Evolutionary conservation across 2,888 invertebrate species (phyloP), one percentile per base, ranked within the genome.

Genomic region (Belgica antarctica): DNA sequence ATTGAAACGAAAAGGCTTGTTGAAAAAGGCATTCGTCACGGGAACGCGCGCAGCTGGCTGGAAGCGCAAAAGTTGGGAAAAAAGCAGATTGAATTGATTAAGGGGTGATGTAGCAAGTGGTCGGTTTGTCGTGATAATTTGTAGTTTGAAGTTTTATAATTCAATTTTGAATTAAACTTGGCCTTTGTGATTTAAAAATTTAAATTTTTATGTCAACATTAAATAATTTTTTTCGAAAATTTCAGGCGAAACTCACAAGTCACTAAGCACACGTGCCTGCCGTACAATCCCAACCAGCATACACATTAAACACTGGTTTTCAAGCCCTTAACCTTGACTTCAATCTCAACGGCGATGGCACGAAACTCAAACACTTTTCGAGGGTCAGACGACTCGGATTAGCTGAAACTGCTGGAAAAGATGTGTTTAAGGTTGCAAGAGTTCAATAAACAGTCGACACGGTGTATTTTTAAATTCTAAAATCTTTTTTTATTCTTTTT

Each of bases 11-110:
- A 52, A 52, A 22, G 52, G 41, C n/a, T n/a, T n/a, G n/a, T n/a
- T 31, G 34, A 12, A 31, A 52, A 52, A 22, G 52, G 22, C 15
- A 12, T 52, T 52, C 22, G 52, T 22, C 22, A 52, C 22, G 52
- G 52, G 52, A 52, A 52, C 5, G 3, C 17, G 52, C 17, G 52
- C 52, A 52, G 52, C 52, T 52, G 52, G 34, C 7, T 31, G 34
- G 12, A 31, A 5, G 12, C 5, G 5, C 34, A 31, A 12, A 31
- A 31, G 34, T 31, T 12, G 34, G 34, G 12, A 31, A 5, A n/a
- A n/a, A n/a, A n/a, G n/a, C n/a, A n/a, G n/a, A n/a, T n/a, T n/a
- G n/a, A n/a, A n/a, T n/a, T n/a, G n/a, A n/a, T n/a, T n/a, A n/a
- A n/a, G n/a, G n/a, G n/a, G n/a, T n/a, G n/a, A n/a, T n/a, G n/a